A percentile compares a stretch with the other conserved stretches of the same genome.
These are phyloP conservation scores for Scleropages formosus DNA, from an alignment of 2,797 vertebrate species.

Conservation along the genomic window DNA sequence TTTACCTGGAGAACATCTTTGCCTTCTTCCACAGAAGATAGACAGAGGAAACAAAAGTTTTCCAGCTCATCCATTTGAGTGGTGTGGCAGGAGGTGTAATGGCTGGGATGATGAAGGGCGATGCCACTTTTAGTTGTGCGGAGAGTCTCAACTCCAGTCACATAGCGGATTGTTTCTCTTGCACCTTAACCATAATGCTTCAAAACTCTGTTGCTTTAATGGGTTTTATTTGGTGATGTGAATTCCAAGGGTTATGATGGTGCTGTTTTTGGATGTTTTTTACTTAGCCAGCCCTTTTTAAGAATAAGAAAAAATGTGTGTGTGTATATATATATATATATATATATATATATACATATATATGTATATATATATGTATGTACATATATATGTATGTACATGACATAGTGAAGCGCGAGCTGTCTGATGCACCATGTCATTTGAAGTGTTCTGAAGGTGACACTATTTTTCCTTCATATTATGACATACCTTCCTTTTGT, in stretches of 20 bases:
- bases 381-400: too few species aligned
- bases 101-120: background rate
- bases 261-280: constrained; percentile 27
- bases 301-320: constrained; percentile 1
- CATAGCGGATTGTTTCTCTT: background rate
- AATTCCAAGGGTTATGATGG: constrained; percentile 23
- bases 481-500: constrained; percentile 54
- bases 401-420: background rate
- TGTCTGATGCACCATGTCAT: constrained; percentile 3
- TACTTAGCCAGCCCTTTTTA: constrained; percentile 20
- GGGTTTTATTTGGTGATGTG: background rate
- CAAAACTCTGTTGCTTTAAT: background rate
- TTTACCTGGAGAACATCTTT: too few species aligned
- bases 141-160: background rate
- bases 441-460: constrained; percentile 24
- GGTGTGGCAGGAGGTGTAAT: background rate
- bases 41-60: background rate
- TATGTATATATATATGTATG: too few species aligned
- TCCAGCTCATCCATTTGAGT: background rate
- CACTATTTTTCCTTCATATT: constrained; percentile 19
- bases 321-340: too few species aligned
- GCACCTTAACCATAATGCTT: background rate
- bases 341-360: too few species aligned
- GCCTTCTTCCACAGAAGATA: too few species aligned
- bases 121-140: background rate